Base-by-base conservation (phyloP, 2,888 invertebrate species). In the Rapana venosa region DNA sequence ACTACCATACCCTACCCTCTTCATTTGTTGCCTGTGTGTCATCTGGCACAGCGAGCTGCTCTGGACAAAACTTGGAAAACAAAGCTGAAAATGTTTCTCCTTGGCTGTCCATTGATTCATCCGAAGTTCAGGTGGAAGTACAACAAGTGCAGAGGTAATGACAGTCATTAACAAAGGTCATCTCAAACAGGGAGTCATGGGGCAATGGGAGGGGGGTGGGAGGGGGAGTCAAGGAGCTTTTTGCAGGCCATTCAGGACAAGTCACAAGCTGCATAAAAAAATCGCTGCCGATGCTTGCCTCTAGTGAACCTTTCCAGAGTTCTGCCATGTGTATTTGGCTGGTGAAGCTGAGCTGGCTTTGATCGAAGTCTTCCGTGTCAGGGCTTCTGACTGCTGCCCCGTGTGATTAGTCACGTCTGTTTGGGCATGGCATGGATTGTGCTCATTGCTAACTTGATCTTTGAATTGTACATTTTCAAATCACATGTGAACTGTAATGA, bases 151-250 rank as follows among this genome's bases (percentile, higher is more conserved):
- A 85, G 85, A 85, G 88, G 85, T 88, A 88, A 88, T 88, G 85
- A 88, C 85, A 85, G 88, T 88, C 88, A 88, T 88, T 85, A 88
- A 85, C 88, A 85, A 85, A 88, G 66, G 88, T 88, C 85, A 88
- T 88, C 85, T 88, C 88, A 88, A 88, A 88, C 88, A 88, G 88
- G 47, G 36, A 30, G 88, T 85, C 88, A 36, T 26, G 88, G 70
- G 85, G 84, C 85, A 85, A 35, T 84, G 88, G 61, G 22, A 15
- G 32, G n/a, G n/a, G n/a, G n/a, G n/a, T n/a, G n/a, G n/a, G n/a
- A n/a, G n/a, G n/a, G n/a, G n/a, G n/a, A n/a, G n/a, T n/a, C n/a
- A n/a, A n/a, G n/a, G n/a, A n/a, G n/a, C n/a, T n/a, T n/a, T n/a
- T n/a, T n/a, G n/a, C n/a, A n/a, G n/a, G n/a, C n/a, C n/a, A n/a